A percentile compares a stretch with the other conserved stretches of the same genome.
phyloP scores from a whole-genome alignment of 2,113 vertebrate species.

The Riparia riparia region DNA sequence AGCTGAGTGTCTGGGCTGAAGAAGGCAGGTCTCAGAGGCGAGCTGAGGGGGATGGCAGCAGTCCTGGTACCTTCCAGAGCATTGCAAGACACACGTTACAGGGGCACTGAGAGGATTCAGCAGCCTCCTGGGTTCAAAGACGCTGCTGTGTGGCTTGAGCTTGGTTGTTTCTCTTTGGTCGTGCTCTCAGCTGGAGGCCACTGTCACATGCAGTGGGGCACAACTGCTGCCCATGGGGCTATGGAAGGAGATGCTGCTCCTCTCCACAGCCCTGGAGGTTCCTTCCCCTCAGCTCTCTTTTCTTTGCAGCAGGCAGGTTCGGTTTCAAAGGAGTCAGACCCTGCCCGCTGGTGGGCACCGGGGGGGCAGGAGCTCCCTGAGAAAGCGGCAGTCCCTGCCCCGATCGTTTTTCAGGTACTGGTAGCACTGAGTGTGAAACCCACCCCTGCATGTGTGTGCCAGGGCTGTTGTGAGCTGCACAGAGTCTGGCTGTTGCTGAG shows the following conservation, averaged over 20 bases:
- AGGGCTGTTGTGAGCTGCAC: constrained; percentile 18
- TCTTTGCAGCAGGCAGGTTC: constrained; percentile 89
- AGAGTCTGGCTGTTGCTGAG: constrained; percentile 19
- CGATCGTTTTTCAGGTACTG: constrained; percentile 94
- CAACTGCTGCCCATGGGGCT: background rate
- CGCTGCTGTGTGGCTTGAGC: background rate
- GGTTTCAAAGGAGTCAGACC: constrained; percentile 94
- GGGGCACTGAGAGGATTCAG: background rate
- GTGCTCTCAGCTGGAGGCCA: background rate
- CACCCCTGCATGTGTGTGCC: constrained; percentile 68
- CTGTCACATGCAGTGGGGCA: background rate
- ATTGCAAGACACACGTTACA: fast-evolving
- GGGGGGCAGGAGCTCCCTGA: constrained; percentile 84
- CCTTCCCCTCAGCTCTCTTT: constrained; percentile 63
- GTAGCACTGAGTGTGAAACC: constrained; percentile 54
- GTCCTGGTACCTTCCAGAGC: background rate
- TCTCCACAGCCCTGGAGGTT: background rate
- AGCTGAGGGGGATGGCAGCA: background rate
- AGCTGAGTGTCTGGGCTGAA: background rate
- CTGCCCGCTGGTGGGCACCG: constrained; percentile 87
- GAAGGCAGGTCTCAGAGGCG: background rate
- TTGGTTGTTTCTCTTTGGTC: background rate
- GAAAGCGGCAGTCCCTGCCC: constrained; percentile 90
- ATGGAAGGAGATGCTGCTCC: background rate
- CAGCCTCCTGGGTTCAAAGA: background rate